Evolutionary conservation across 2,888 invertebrate genomes (phyloP).

Genomic region (Nyleta sp.): DNA sequence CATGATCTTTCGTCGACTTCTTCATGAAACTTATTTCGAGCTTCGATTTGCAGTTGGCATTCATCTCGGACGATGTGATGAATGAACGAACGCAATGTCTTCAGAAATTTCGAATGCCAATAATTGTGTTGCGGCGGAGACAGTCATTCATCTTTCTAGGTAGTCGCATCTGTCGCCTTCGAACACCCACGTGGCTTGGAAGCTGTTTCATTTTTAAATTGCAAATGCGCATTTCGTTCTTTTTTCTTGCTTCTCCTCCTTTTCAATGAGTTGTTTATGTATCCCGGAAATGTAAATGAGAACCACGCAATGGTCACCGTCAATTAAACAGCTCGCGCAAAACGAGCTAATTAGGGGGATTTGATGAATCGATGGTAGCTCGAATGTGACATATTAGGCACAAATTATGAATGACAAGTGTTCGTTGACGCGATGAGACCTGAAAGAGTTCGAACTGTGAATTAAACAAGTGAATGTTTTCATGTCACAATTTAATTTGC

Average conservation of each 20-base stretch:
- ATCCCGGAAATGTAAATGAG: conserved; percentile 42
- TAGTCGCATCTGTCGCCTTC: conserved; percentile 28
- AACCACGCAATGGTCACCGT: conserved; percentile 9
- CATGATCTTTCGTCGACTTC: no score
- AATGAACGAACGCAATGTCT: background rate
- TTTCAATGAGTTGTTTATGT: conserved; percentile 9
- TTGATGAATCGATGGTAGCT: conserved; percentile 43
- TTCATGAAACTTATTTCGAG: no score
- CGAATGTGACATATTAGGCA: conserved; percentile 35
- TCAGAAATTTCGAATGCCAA: background rate
- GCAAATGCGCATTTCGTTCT: conserved; percentile 31
- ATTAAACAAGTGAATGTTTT: no score
- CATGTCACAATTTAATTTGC: no score
- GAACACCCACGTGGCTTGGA: conserved; percentile 35
- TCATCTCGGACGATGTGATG: background rate
- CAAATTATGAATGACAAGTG: conserved; percentile 19
- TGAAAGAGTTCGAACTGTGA: no score
- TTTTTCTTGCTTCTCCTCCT: conserved; percentile 10
- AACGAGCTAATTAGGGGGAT: conserved; percentile 14
- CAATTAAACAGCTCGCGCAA: conserved; percentile 20
- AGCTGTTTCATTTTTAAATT: conserved; percentile 43
- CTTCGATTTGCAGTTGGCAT: no score
- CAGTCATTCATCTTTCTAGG: conserved; percentile 36
- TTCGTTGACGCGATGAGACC: no score
- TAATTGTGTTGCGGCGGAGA: conserved; percentile 15